Evolutionary conservation across 2,888 invertebrate species (phyloP), one percentile per base, ranked within the genome.

Genomic region (Barypeithes pellucidus): DNA sequence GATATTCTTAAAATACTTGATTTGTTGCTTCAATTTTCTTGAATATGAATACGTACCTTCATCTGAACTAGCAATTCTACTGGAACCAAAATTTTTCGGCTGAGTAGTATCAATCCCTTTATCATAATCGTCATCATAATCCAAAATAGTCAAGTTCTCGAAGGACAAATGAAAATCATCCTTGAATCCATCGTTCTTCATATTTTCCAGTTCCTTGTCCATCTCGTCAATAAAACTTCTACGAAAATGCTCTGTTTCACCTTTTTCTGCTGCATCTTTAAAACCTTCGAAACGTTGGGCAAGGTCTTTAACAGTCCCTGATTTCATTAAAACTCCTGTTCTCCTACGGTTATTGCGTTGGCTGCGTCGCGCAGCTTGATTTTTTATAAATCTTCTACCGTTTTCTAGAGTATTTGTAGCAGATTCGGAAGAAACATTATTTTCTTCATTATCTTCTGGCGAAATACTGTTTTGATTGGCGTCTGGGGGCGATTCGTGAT

Each of bases 171-270:
- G 39, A 50, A 73, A 60, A 0, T 78, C 77, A 41, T 79, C 80
- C 7, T 77, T 41, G 29, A 78, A 79, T 0, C 80, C 79, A 61
- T 80, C 79, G 11, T 62, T 61, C 67, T 67, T 73, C 80, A 80
- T 79, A 50, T 80, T 73, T 24, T 77, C 78, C n/a, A 79, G 11
- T 63, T 77, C 76, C 7, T 68, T 43, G 66, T 80, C 80, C 70
- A 80, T 77, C 72, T 78, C 75, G 11, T 52, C 22, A 9, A 79
- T 73, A 14, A 79, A 39, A 52, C 75, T 79, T 71, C 72, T 73
- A 29, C 80, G 60, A 33, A 75, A 80, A 29, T 67, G 57, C 68
- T 80, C 79, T 20, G 77, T 77, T 61, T 79, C 76, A 2, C 75
- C 77, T 22, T 77, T 73, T 52, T 72, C 72, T 59, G 75, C 77